Evolutionary conservation across 1,140 invertebrate genomes (phyloP), one percentile per base, ranked within the genome.

Genomic region (Leptinotarsa undecemlineata): DNA sequence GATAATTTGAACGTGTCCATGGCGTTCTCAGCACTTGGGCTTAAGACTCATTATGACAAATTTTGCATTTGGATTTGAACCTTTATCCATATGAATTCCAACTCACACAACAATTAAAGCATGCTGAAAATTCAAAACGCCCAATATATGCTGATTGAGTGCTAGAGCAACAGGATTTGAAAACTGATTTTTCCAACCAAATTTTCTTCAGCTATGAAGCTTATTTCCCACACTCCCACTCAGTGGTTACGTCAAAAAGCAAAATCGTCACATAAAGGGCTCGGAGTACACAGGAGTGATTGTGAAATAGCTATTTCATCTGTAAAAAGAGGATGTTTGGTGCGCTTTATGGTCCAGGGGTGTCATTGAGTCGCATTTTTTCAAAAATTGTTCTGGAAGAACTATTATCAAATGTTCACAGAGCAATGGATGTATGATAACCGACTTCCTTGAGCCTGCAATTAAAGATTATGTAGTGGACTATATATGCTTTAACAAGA

Each of bases 341-440:
- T 73, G 73, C 14, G 69, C 23, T 57, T 67, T 75, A 13, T 76
- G 26, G 74, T 14, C 42, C 67, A 48, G 63, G 47, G 76, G 73
- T 69, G 69, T 79, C 11, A 75, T 73, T 48, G 70, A 70, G 6
- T 47, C 73, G 17, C 76, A 76, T 66, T 72, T 77, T 42, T 33
- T 33, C 26, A 6, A 33, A 33, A 33, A 33, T 8, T 33, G 6
- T 6, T 6, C 6, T 33, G 6, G 6, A 8, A 33, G 26, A 33
- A 33, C 26, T 33, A 1, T 33, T 33, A 33, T 0, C 26, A 33
- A 6, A 5, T 6, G 6, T 33, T 33, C 6, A 33, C 1, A 33
- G 26, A 6, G 26, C 26, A 33, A 33, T 33, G 6, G 26, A 1
- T 6, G 26, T 33, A 6, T 33, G 6, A 33, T 33, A 33, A 33